Percentiles rank a stretch among this genome's conserved stretches.
phyloP scores from a whole-genome alignment of 1,140 invertebrate species.

The Bombus fervidus region DNA sequence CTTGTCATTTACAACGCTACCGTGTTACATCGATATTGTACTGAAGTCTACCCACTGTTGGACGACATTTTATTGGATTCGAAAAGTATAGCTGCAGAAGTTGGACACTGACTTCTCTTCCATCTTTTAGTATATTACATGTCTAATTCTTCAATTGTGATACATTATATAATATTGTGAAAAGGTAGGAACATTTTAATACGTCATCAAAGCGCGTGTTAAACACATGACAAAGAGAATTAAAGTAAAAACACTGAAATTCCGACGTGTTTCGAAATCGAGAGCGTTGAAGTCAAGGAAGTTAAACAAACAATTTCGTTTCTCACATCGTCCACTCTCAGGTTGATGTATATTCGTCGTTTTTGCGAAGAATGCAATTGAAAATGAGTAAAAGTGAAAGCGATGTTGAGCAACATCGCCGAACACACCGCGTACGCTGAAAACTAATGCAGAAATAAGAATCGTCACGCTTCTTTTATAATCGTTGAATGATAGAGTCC shows the following conservation, averaged over 20 bases:
- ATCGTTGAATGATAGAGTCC: neutral
- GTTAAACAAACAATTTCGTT: constrained; percentile 24
- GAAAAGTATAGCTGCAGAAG: neutral
- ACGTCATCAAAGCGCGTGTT: neutral
- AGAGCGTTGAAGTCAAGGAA: neutral
- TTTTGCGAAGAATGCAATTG: constrained; percentile 24
- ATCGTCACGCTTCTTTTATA: constrained; percentile 29
- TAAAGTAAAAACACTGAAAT: neutral
- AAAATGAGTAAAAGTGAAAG: constrained; percentile 63
- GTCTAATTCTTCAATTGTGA: neutral
- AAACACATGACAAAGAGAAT: neutral
- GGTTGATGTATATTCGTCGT: neutral
- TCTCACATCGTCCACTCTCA: neutral
- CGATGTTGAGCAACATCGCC: constrained; percentile 34
- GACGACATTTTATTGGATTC: neutral
- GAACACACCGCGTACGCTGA: neutral
- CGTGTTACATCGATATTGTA: neutral
- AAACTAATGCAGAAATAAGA: constrained; percentile 8
- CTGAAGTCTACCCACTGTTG: neutral
- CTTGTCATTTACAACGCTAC: neutral
- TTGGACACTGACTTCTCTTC: neutral
- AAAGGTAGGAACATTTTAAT: neutral
- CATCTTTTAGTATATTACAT: too few relatives aligned
- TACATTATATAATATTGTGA: neutral
- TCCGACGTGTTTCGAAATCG: neutral